Evolutionary conservation across 1,140 invertebrate genomes (phyloP).

Genomic region (Camponotus pennsylvanicus): DNA sequence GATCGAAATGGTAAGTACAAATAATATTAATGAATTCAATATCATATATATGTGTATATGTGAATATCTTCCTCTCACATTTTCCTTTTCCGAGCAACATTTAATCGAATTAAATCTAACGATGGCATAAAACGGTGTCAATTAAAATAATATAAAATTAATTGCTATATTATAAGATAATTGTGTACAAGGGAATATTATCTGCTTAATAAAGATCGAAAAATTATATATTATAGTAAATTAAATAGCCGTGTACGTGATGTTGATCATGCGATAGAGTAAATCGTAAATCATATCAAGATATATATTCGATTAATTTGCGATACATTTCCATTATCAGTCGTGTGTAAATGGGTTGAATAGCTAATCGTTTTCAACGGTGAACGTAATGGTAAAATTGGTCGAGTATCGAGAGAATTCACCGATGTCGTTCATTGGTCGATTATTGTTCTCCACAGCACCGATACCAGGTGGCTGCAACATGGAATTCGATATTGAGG

Average conservation of each 20-base stretch:
- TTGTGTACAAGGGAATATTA: slow-evolving; percentile 25
- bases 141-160: slow-evolving; percentile 60
- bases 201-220: slow-evolving; percentile 43
- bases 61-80: background rate
- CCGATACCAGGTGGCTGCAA: slow-evolving; percentile 93
- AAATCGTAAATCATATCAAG: slow-evolving; percentile 50
- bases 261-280: slow-evolving; percentile 24
- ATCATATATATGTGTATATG: too few species aligned
- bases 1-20: slow-evolving; percentile 84
- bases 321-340: slow-evolving; percentile 40
- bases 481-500: slow-evolving; percentile 89
- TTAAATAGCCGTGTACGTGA: slow-evolving; percentile 45
- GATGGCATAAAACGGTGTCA: background rate
- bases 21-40: slow-evolving; percentile 44
- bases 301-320: slow-evolving; percentile 56
- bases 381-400: slow-evolving; percentile 32
- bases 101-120: slow-evolving; percentile 40
- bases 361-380: slow-evolving; percentile 45
- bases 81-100: slow-evolving; percentile 23
- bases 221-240: slow-evolving; percentile 49
- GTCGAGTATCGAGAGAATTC: slow-evolving; percentile 41
- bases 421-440: slow-evolving; percentile 35
- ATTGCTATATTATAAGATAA: slow-evolving; percentile 22
- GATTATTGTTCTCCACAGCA: slow-evolving; percentile 85
- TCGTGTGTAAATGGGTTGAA: slow-evolving; percentile 40